phyloP scores from a whole-genome alignment of 1,140 invertebrate genomes.

The Ridgeia piscesae region DNA sequence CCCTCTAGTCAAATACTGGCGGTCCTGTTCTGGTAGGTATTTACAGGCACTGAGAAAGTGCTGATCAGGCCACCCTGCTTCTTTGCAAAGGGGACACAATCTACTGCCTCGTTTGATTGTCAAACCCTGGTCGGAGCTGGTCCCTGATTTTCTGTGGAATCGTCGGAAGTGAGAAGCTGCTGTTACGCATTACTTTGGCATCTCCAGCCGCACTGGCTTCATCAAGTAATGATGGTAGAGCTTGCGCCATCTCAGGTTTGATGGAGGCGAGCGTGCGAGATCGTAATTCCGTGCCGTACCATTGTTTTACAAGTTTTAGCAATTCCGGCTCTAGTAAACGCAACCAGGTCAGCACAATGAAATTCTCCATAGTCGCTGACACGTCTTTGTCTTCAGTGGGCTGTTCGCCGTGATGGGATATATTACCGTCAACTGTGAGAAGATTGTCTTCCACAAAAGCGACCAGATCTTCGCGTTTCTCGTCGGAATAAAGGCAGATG shows the following conservation, averaged over 20 bases:
- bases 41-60: too few relatives aligned
- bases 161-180: too few relatives aligned
- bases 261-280: not conserved
- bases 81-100: too few relatives aligned
- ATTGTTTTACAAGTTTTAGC: constrained; percentile 35
- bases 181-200: too few relatives aligned
- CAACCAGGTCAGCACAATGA: constrained; percentile 36
- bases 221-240: not conserved
- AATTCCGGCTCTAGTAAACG: constrained; percentile 31
- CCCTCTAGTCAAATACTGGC: too few relatives aligned
- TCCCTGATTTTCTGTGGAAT: too few relatives aligned
- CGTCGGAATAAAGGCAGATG: constrained; percentile 30
- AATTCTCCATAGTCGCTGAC: constrained; percentile 35
- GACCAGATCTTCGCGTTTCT: constrained; percentile 34
- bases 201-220: not conserved
- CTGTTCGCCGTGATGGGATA: constrained; percentile 26
- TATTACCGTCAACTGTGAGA: too few relatives aligned
- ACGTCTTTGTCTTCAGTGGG: constrained; percentile 34
- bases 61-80: too few relatives aligned
- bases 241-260: constrained; percentile 12
- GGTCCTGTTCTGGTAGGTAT: too few relatives aligned
- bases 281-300: constrained; percentile 35
- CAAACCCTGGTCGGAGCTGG: too few relatives aligned
- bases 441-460: constrained; percentile 38
- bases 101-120: too few relatives aligned